These are phyloP conservation scores for Catostomus latipinnis DNA, from an alignment of 2,797 vertebrate genomes.

Conservation along the genomic window DNA sequence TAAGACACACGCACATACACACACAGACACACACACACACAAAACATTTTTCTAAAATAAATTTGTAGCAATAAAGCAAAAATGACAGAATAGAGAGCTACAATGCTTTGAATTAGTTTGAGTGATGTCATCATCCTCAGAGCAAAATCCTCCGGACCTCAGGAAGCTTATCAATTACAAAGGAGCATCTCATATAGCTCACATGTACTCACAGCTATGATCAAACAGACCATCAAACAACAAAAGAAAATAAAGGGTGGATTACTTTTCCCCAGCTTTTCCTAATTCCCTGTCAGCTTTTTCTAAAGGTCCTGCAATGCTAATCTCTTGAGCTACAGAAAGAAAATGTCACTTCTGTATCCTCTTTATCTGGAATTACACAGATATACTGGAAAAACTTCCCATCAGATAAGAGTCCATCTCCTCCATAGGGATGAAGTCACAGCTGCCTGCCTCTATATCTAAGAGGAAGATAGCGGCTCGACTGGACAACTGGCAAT, in stretches of 20 bases:
- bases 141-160: constrained; percentile 57
- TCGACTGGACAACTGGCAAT: constrained; percentile 51
- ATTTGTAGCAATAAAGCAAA: constrained; percentile 30
- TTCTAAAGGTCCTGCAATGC: constrained; percentile 62
- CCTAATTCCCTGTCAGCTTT: constrained; percentile 65
- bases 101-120: constrained; percentile 43
- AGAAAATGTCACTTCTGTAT: constrained; percentile 63
- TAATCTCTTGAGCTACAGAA: constrained; percentile 61
- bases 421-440: constrained; percentile 49
- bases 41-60: constrained; percentile 17
- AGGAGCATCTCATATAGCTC: constrained; percentile 60
- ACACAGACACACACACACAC: constrained; percentile 30
- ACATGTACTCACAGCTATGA: constrained; percentile 61
- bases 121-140: constrained; percentile 56
- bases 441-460: constrained; percentile 53
- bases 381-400: constrained; percentile 60
- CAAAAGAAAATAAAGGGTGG: constrained; percentile 64
- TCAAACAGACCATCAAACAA: constrained; percentile 62
- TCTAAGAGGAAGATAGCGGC: constrained; percentile 54
- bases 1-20: constrained; percentile 43
- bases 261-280: constrained; percentile 63
- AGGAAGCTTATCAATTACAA: constrained; percentile 64
- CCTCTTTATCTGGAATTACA: constrained; percentile 64
- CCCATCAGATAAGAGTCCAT: constrained; percentile 59
- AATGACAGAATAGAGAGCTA: constrained; percentile 37